Conservation (phyloP, 2,797 vertebrate genomes). For the Esox lucius region DNA sequence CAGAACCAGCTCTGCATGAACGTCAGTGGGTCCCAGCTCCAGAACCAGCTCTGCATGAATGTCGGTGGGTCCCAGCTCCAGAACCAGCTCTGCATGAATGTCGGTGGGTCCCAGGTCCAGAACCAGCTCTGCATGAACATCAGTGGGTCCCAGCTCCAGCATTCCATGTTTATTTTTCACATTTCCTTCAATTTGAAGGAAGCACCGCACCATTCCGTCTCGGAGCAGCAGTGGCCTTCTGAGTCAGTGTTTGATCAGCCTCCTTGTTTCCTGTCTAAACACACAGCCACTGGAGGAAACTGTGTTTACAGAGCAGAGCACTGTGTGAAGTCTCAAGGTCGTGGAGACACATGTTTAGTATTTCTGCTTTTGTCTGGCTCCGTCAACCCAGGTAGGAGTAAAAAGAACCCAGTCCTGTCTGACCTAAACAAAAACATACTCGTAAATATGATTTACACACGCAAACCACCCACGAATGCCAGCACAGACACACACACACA, state of each 20-base stretch:
- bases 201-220: slow-evolving; percentile 42
- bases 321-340: slow-evolving; percentile 73
- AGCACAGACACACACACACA: slow-evolving; percentile 27
- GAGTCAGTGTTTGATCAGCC: slow-evolving; percentile 67
- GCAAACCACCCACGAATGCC: not conserved
- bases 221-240: slow-evolving; percentile 61
- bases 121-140: slow-evolving; percentile 10
- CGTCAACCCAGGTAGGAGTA: slow-evolving; percentile 64
- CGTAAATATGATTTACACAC: not conserved
- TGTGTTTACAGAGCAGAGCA: slow-evolving; percentile 65
- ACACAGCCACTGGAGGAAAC: slow-evolving; percentile 67
- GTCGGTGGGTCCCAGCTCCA: too few relatives aligned
- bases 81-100: too few relatives aligned
- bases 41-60: too few relatives aligned
- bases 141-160: slow-evolving; percentile 17
- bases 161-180: slow-evolving; percentile 43
- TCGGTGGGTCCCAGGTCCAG: not conserved
- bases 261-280: slow-evolving; percentile 73
- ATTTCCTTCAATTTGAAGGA: slow-evolving; percentile 44
- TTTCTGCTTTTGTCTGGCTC: slow-evolving; percentile 58
- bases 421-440: slow-evolving; percentile 58
- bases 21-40: too few relatives aligned
- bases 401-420: slow-evolving; percentile 46
- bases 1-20: too few relatives aligned
- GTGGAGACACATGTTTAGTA: slow-evolving; percentile 63